Conservation (phyloP, 2,113 vertebrate species). For the Callaeas wilsoni region DNA sequence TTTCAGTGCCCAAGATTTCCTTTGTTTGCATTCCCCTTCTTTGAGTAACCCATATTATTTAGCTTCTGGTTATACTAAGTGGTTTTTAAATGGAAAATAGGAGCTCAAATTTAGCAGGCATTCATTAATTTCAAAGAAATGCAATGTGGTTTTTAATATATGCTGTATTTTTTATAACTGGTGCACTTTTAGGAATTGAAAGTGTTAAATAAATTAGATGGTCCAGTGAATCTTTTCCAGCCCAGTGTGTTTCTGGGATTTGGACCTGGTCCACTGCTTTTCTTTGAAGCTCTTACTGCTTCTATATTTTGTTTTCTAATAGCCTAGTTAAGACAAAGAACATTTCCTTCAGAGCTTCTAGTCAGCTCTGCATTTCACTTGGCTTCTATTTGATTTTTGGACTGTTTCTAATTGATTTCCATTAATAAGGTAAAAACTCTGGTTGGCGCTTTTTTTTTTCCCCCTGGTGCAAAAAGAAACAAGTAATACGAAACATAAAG, state of each 20-base stretch:
- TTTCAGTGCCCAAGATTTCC: background rate
- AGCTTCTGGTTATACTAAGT: background rate
- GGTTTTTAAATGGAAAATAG: background rate
- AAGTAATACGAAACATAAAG: conserved; percentile 4
- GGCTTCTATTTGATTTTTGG: conserved; percentile 45
- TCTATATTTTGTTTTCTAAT: conserved; percentile 64
- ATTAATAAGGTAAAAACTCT: conserved; percentile 45
- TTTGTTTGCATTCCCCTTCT: background rate
- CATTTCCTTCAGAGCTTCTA: conserved; percentile 49
- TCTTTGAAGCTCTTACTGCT: conserved; percentile 64
- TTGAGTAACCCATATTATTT: background rate
- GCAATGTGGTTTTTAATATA: background rate
- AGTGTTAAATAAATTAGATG: conserved; percentile 38
- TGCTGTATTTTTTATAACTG: background rate
- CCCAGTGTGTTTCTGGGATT: conserved; percentile 29
- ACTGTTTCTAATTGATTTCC: conserved; percentile 63
- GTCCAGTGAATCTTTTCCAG: conserved; percentile 50
- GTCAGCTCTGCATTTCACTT: conserved; percentile 30
- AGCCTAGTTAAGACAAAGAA: conserved; percentile 65
- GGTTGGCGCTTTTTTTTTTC: background rate
- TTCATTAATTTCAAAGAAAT: conserved; percentile 3
- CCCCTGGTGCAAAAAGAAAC: background rate
- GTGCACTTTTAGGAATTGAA: background rate
- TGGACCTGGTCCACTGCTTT: conserved; percentile 51
- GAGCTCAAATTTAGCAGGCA: background rate